Percentiles rank a stretch among this genome's conserved stretches.
These are phyloP conservation scores for Trichomycterus rosablanca DNA, from an alignment of 2,113 vertebrate genomes.

Conservation along the genomic window DNA sequence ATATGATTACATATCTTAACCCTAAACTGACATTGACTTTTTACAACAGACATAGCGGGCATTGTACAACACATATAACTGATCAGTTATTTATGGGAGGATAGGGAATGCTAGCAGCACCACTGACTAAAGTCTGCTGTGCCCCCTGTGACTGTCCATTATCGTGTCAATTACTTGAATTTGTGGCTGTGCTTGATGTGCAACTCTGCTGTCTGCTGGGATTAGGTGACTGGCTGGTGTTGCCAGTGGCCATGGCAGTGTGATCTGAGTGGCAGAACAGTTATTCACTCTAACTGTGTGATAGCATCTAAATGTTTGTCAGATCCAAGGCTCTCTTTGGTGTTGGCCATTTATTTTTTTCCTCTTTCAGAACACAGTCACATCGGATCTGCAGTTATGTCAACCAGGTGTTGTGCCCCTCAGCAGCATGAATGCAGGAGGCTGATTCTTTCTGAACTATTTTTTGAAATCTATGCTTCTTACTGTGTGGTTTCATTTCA, in stretches of 20 bases:
- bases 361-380: conserved; percentile 70
- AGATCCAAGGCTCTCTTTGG: conserved; percentile 64
- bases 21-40: too few relatives aligned
- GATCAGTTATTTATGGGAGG: background rate
- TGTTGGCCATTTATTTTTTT: conserved; percentile 58
- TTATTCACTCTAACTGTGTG: conserved; percentile 65
- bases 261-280: conserved; percentile 50
- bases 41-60: too few relatives aligned
- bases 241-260: conserved; percentile 63
- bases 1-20: too few relatives aligned
- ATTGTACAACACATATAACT: too few relatives aligned
- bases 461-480: conserved; percentile 37
- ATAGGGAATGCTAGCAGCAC: too few relatives aligned
- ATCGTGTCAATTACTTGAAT: conserved; percentile 74
- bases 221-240: conserved; percentile 69
- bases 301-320: conserved; percentile 75
- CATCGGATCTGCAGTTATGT: conserved; percentile 60
- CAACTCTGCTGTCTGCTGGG: conserved; percentile 62
- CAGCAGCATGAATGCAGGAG: conserved; percentile 54
- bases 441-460: conserved; percentile 49
- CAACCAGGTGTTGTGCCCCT: conserved; percentile 58
- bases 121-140: too few relatives aligned
- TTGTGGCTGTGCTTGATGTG: conserved; percentile 66
- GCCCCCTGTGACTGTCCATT: conserved; percentile 51
- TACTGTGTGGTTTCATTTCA: conserved; percentile 33